Percentiles rank a stretch among this genome's conserved stretches.
Conservation (phyloP, 2,888 invertebrate genomes). For the Callyntrura sp. region DNA sequence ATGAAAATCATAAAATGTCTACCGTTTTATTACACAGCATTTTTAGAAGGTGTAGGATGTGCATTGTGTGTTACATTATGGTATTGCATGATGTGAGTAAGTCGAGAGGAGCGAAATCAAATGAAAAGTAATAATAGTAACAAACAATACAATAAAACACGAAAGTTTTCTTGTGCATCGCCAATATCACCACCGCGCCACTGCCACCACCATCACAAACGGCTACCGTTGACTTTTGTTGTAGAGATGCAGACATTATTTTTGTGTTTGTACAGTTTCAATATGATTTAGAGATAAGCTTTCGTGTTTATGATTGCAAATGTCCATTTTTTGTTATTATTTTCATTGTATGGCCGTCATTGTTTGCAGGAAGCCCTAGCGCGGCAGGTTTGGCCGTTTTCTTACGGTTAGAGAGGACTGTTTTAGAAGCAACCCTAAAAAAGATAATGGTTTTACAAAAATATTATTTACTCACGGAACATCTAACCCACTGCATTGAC, state of each 20-base stretch:
- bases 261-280: neutral
- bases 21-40: neutral
- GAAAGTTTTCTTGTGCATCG: neutral
- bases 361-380: conserved; percentile 50
- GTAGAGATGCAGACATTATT: neutral
- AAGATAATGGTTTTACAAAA: conserved; percentile 18
- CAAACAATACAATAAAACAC: neutral
- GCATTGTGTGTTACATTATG: neutral
- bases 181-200: neutral
- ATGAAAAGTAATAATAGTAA: neutral
- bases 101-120: conserved; percentile 15
- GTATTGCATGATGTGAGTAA: neutral
- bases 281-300: neutral
- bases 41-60: neutral
- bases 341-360: neutral
- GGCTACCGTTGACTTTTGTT: conserved; percentile 36
- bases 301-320: neutral
- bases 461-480: conserved; percentile 24
- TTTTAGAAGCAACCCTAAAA: conserved; percentile 48
- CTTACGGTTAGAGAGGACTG: conserved; percentile 15
- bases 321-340: neutral
- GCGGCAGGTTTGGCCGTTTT: conserved; percentile 53
- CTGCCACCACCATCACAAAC: neutral
- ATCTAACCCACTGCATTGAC: conserved; percentile 22
- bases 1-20: neutral